Percentiles rank a stretch among this genome's conserved stretches.
Evolutionary conservation across 1,140 invertebrate genomes (phyloP).

Genomic region (Nephila pilipes): DNA sequence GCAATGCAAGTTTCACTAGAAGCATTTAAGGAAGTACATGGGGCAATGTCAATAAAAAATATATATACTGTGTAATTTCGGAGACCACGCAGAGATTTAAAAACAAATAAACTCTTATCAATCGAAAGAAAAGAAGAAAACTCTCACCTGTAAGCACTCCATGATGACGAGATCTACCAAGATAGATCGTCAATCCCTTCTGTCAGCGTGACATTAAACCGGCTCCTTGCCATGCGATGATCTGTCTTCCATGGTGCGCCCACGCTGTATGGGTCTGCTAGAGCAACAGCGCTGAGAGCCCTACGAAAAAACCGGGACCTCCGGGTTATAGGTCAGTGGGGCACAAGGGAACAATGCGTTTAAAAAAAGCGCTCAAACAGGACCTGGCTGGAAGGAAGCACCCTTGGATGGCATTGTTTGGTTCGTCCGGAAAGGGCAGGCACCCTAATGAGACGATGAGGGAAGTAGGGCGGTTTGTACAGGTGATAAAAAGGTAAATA

Average conservation of each 20-base stretch:
- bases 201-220: constrained; percentile 15
- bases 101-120: neutral
- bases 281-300: neutral
- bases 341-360: constrained; percentile 37
- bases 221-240: neutral
- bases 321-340: constrained; percentile 42
- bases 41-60: no score
- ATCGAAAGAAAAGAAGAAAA: neutral
- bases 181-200: neutral
- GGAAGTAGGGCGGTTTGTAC: neutral
- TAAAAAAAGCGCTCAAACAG: constrained; percentile 59
- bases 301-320: constrained; percentile 29
- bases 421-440: neutral
- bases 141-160: constrained; percentile 25
- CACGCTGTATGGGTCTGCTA: constrained; percentile 17
- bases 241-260: constrained; percentile 10
- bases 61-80: no score
- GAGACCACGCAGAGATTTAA: no score
- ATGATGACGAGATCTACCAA: neutral
- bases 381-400: constrained; percentile 39
- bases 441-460: neutral
- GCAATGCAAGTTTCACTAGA: no score
- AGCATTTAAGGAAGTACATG: no score
- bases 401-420: constrained; percentile 45
- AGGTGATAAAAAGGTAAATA: constrained; percentile 2